These are phyloP conservation scores for Ethmia dodecea DNA, from an alignment of 2,888 invertebrate species.

Conservation along the genomic window DNA sequence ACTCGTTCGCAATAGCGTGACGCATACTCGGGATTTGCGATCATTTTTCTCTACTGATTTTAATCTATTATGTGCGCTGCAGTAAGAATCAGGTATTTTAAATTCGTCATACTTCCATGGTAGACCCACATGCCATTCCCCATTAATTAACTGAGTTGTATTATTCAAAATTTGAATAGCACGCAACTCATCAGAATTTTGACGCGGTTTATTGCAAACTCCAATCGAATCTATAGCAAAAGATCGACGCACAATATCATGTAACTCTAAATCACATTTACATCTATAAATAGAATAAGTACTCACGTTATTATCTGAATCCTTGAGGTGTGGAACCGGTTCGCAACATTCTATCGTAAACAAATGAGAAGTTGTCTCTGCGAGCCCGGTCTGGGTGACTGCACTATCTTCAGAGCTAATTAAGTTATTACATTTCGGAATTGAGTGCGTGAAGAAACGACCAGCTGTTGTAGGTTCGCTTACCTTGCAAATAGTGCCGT, in stretches of 20 bases:
- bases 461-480: conserved; percentile 1
- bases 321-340: too few relatives aligned
- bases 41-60: conserved; percentile 10
- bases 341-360: too few relatives aligned
- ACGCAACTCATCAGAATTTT: conserved; percentile 12
- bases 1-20: conserved; percentile 19
- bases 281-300: too few relatives aligned
- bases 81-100: conserved; percentile 15
- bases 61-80: neutral
- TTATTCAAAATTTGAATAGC: conserved; percentile 13
- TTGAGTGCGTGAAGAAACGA: too few relatives aligned
- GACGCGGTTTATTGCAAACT: conserved; percentile 9
- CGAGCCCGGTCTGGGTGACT: neutral
- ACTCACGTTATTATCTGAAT: too few relatives aligned
- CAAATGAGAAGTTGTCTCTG: neutral
- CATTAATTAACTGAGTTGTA: conserved; percentile 13
- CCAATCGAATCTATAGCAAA: conserved; percentile 15
- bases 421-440: too few relatives aligned
- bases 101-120: conserved; percentile 19
- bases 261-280: neutral
- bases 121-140: conserved; percentile 21
- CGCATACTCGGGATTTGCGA: conserved; percentile 8
- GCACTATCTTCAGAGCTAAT: neutral
- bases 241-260: conserved; percentile 6
- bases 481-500: conserved; percentile 11